Conservation (phyloP, 2,797 vertebrate species). For the Silurus lanzhouensis region DNA sequence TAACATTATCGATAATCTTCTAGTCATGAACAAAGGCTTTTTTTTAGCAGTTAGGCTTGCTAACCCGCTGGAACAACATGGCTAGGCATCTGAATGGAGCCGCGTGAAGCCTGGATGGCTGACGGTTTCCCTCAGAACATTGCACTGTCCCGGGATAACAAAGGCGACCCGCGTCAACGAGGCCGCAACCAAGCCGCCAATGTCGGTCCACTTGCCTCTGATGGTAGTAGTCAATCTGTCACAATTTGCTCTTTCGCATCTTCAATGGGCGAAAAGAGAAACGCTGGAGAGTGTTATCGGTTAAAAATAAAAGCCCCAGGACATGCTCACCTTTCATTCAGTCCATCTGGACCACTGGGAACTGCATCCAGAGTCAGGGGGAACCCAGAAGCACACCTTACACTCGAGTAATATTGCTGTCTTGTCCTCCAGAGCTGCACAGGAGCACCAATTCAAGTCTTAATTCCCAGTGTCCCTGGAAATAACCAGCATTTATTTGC, state of each 20-base stretch:
- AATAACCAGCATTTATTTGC: neutral
- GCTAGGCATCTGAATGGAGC: slow-evolving; percentile 20
- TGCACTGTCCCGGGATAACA: slow-evolving; percentile 12
- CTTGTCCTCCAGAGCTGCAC: neutral
- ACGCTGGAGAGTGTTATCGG: neutral
- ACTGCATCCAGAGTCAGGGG: neutral
- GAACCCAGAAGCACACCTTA: neutral
- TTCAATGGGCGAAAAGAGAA: slow-evolving; percentile 42
- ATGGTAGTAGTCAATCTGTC: slow-evolving; percentile 45
- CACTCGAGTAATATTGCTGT: neutral
- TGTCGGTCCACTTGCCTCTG: slow-evolving; percentile 34
- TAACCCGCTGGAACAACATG: slow-evolving; percentile 17
- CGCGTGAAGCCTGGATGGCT: neutral
- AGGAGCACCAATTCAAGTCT: neutral
- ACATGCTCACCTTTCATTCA: neutral
- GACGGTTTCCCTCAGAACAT: neutral
- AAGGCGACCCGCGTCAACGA: slow-evolving; percentile 1
- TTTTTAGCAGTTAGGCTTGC: slow-evolving; percentile 26
- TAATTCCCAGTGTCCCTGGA: neutral
- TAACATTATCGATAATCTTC: slow-evolving; percentile 29
- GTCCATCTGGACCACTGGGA: neutral
- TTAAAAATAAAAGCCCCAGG: slow-evolving; percentile 53
- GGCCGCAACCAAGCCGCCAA: neutral
- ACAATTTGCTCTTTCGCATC: slow-evolving; percentile 55
- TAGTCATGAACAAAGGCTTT: slow-evolving; percentile 48